Evolutionary conservation across 23 tunicate genomes (phyloP).

Genomic region (Halocynthia roretzi): DNA sequence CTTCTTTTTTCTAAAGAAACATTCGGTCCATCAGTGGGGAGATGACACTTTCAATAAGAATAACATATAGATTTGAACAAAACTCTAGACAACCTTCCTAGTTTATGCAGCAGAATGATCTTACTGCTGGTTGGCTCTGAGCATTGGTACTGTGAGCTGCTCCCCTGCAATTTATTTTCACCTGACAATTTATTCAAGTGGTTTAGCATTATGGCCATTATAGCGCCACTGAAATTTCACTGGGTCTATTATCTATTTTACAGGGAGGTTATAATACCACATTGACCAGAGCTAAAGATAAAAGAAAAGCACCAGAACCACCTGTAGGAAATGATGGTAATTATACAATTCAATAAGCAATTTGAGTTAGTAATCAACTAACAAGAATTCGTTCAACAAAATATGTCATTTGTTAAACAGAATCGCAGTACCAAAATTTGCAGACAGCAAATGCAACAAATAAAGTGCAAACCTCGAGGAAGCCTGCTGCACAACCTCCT

Average conservation of each 20-base stretch:
- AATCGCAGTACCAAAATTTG: not conserved
- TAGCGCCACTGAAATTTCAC: no score
- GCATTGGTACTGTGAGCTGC: no score
- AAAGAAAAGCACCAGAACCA: slow-evolving; percentile 4
- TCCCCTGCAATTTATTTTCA: no score
- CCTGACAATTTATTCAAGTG: no score
- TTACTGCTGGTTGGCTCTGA: no score
- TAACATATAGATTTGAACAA: slow-evolving; percentile 1
- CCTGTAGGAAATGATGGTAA: not conserved
- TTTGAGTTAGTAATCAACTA: no score
- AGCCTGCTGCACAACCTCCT: not conserved
- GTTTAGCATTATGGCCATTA: no score
- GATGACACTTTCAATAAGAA: not conserved
- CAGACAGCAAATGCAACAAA: not conserved
- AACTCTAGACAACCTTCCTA: not conserved
- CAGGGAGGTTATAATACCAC: not conserved
- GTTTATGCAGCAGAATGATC: no score
- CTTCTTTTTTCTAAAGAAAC: no score
- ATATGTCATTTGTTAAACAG: not conserved
- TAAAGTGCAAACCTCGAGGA: not conserved
- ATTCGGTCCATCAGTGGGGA: no score
- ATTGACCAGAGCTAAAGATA: not conserved
- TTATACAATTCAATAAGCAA: not conserved
- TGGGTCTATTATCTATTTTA: no score
- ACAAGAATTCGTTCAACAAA: not conserved